phyloP scores from a whole-genome alignment of 2,797 vertebrate genomes.

The Macropus fuliginosus region DNA sequence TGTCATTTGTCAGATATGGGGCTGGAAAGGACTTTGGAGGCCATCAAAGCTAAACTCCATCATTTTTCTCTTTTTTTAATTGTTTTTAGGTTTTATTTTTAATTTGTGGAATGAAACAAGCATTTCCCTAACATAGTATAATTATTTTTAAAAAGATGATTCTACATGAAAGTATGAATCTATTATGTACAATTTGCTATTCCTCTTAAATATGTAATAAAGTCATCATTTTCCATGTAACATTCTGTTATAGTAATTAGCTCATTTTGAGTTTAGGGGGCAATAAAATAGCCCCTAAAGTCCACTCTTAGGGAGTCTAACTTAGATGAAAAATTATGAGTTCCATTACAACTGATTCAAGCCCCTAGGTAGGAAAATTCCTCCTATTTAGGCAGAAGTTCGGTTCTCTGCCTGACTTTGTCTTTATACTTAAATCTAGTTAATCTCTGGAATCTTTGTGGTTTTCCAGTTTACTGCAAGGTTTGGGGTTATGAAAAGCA shows the following conservation, averaged over 20 bases:
- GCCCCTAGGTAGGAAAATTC: not conserved
- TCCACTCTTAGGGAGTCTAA: not conserved
- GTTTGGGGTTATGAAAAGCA: not conserved
- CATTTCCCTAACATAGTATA: not conserved
- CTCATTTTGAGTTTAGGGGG: not conserved
- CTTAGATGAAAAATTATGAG: not conserved
- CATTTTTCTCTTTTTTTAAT: not conserved
- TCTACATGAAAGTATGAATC: not conserved
- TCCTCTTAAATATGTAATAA: not conserved
- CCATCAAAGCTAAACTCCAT: not conserved
- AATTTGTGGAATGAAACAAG: not conserved
- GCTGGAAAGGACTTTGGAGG: not conserved
- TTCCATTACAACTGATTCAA: not conserved
- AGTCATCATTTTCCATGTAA: not conserved
- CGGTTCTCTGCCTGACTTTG: not conserved
- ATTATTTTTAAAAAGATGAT: not conserved
- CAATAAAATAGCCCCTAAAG: not conserved
- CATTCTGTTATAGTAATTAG: not conserved
- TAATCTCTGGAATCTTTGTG: not conserved
- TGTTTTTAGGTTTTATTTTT: not conserved
- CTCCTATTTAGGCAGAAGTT: not conserved
- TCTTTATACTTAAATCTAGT: not conserved
- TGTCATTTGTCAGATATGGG: not conserved
- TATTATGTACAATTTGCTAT: not conserved
- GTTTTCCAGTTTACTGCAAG: not conserved